Evolutionary conservation across 2,113 vertebrate genomes (phyloP), one percentile per base, ranked within the genome.

Genomic region (Oncorhynchus keta): DNA sequence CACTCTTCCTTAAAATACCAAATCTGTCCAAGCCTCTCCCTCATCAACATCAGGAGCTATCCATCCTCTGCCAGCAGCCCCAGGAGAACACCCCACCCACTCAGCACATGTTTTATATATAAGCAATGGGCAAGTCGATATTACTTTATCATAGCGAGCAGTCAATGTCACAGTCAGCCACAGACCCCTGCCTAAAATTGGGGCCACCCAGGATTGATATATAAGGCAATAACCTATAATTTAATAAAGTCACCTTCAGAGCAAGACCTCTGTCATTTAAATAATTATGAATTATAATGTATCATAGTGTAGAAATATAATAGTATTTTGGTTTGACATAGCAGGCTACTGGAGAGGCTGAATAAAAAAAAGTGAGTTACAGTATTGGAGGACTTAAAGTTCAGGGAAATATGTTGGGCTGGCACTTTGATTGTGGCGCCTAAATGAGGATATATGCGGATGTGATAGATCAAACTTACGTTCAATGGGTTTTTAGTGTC

Each of bases 191-290:
- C 84, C 85, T 84, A 73, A 80, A 92, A 85, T 80, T 78, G 72
- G 76, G 89, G 81, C 86, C 89, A 88, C 85, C 67, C 51, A 83
- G 84, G 76, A 89, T 87, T 93, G 95, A 96, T 95, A 83, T 92
- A 95, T 91, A 91, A 94, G 89, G 92, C 90, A 85, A 95, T 95
- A 95, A 95, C 92, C 82, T 84, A 85, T 86, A 91, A 93, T 89
- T 91, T 94, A 93, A 95, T 92, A 90, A 91, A 95, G 92, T 95
- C 95, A 96, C 94, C 95, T 96, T 96, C 90, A 93, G 77, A 92
- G 76, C 90, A 86, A 83, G 81, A 90, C 89, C 90, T 91, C 92
- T 94, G 90, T 89, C 93, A 88, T 75, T 74, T 78, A 85, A 88
- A 95, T 92, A 93, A 91, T 89, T 89, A 91, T 89, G 90, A 94